Base-by-base conservation (phyloP, 2,888 invertebrate species). In the Andrena minutula region DNA sequence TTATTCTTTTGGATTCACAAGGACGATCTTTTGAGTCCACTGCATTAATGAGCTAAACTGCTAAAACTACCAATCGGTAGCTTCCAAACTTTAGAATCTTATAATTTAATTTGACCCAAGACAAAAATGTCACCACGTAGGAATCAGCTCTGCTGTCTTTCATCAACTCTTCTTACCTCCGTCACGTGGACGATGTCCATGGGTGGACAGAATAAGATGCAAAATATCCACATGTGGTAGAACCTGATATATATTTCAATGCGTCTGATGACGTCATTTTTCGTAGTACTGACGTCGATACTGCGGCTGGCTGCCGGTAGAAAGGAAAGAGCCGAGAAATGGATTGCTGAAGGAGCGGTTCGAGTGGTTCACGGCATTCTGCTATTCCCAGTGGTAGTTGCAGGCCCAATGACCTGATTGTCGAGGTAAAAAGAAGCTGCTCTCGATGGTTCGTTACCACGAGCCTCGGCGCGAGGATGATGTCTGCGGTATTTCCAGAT, bases 371-470 rank as follows among this genome's bases (percentile, higher is more conserved):
- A 56, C 84, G 79, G 87, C 81, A 85, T 83, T 88, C 83, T 75
- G 79, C 79, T 84, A 89, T 89, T 89, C 88, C 89, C 89, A 89
- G 80, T 81, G 84, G 88, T 83, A 10, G 75, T 88, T 84, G 69
- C 85, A 89, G 82, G 82, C 85, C 85, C 85, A 86, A 89, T 89
- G 88, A 88, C 87, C 87, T 87, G 89, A 89, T 89, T 89, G 87
- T 82, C 75, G 87, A 82, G 71, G 63, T 84, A 82, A 75, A 77
- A 73, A 84, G 86, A 86, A 82, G 79, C 61, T 72, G 83, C 82
- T 73, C 85, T 87, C 87, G 87, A 87, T 87, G 87, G 84, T 86
- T 87, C 87, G 86, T 87, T 87, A 87, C 87, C 81, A 85, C 83
- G 75, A 81, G 26, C 28, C 64, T 75, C 79, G 69, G 72, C 73